A percentile compares a stretch with the other conserved stretches of the same genome.
phyloP scores from a whole-genome alignment of 2,797 vertebrate genomes.

The Bradypodion pumilum region DNA sequence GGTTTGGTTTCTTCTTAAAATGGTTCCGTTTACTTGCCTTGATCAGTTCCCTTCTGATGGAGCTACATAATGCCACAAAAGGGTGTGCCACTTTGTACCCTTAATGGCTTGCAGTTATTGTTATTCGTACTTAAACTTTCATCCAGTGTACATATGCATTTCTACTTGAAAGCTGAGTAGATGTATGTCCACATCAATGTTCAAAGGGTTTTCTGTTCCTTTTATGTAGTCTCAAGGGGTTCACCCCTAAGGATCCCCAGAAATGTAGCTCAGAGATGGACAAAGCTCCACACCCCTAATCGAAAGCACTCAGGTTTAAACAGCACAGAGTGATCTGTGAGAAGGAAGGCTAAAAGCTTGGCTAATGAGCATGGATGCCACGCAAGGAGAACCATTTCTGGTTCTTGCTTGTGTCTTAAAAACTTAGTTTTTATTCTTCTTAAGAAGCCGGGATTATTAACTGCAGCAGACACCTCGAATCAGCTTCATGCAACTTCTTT shows the following conservation, averaged over 20 bases:
- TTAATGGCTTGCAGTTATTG: conserved; percentile 42
- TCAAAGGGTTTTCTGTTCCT: conserved; percentile 18
- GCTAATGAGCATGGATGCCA: background rate
- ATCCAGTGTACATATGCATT: conserved; percentile 38
- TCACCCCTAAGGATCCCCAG: conserved; percentile 16
- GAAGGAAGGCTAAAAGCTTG: background rate
- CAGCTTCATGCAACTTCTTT: background rate
- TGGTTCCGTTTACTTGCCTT: conserved; percentile 19
- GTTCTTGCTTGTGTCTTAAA: background rate
- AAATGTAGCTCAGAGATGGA: background rate
- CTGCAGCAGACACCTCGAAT: background rate
- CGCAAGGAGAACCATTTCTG: background rate
- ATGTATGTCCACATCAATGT: conserved; percentile 53
- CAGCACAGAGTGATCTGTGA: conserved; percentile 30
- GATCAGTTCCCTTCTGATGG: conserved; percentile 38
- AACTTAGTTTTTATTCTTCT: background rate
- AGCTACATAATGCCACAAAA: conserved; percentile 32
- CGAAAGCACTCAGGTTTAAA: conserved; percentile 50
- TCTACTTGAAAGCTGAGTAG: conserved; percentile 54
- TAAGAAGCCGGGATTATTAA: background rate
- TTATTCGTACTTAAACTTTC: conserved; percentile 36
- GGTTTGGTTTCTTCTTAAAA: conserved; percentile 15
- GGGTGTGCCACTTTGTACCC: conserved; percentile 31
- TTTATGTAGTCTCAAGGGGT: conserved; percentile 41
- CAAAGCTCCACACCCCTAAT: conserved; percentile 11